Evolutionary conservation across 2,797 vertebrate species (phyloP), one percentile per base, ranked within the genome.

Genomic region (Xerus rutilus): DNA sequence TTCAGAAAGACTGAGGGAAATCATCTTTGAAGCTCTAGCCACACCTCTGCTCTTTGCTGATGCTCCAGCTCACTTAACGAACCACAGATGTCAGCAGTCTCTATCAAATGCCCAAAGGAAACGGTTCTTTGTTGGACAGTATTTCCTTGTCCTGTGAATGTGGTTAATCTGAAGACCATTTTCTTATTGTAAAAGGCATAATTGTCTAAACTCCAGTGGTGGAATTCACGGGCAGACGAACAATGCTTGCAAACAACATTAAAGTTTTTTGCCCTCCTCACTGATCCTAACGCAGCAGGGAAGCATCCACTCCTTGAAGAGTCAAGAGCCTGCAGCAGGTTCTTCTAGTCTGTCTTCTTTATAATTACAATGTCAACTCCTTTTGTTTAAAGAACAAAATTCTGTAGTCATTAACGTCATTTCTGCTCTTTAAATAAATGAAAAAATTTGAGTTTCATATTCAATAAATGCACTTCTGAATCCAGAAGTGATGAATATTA

Each of bases 401-500:
- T 35, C 35, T 35, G 9, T 23, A 25, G n/a, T 84, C 54, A 62
- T 76, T 77, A 54, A 81, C 32, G 52, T 90, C 23, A 92, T n/a
- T 83, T 92, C 65, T 54, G 25, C 39, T 94, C 52, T 70, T 73
- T 77, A 70, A 72, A 30, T 70, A 54, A 83, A 84, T 43, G 28
- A 91, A 72, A 70, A 74, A 21, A 2, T 62, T 73, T 45, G 32
- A 82, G 93, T 69, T 78, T 88, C 32, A 57, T 49, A 78, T 72
- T 88, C 21, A 92, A 82, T 23, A 64, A 57, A 81, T 23, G 17
- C 88, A 49, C 69, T 32, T 15, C 45, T 54, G 90, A 82, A 57
- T 64, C 69, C 47, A 86, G 62, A 93, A 88, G 45, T 52, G 57
- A 85, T 77, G 21, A 76, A 88, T 94, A 89, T 89, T 49, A 83